phyloP scores from a whole-genome alignment of 2,888 invertebrate species.

The Plebejus melissa region DNA sequence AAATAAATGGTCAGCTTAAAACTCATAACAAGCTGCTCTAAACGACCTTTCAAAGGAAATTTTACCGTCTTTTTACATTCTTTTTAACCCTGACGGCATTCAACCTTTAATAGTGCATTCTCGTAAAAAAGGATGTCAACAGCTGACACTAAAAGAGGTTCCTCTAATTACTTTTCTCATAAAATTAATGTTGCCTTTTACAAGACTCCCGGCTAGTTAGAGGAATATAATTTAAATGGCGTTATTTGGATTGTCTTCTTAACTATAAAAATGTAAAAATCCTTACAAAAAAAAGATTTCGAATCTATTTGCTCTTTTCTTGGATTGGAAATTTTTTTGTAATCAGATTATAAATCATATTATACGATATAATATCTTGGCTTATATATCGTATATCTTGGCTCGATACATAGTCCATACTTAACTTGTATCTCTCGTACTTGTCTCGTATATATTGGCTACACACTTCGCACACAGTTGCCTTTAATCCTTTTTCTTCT shows the following conservation, averaged over 20 bases:
- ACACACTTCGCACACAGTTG: too few species aligned
- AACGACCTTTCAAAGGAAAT: not conserved
- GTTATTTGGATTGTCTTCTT: not conserved
- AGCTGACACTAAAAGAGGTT: slow-evolving; percentile 15
- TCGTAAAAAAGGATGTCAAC: slow-evolving; percentile 2
- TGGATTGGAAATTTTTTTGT: not conserved
- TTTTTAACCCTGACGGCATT: not conserved
- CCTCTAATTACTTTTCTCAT: slow-evolving; percentile 15
- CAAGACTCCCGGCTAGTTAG: not conserved
- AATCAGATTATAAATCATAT: too few species aligned
- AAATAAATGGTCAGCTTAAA: not conserved
- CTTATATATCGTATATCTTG: too few species aligned
- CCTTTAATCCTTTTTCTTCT: slow-evolving; percentile 29
- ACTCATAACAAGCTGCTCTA: not conserved
- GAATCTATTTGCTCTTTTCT: too few species aligned
- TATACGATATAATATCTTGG: too few species aligned
- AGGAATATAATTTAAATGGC: not conserved
- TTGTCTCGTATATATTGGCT: too few species aligned
- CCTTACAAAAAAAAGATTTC: too few species aligned
- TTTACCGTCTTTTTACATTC: not conserved
- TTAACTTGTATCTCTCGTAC: too few species aligned
- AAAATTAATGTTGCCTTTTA: slow-evolving; percentile 10
- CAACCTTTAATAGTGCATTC: slow-evolving; percentile 5
- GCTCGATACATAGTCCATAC: too few species aligned
- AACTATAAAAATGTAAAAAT: too few species aligned